Conservation (phyloP, 1,140 invertebrate species). For the Papilio polytes region DNA sequence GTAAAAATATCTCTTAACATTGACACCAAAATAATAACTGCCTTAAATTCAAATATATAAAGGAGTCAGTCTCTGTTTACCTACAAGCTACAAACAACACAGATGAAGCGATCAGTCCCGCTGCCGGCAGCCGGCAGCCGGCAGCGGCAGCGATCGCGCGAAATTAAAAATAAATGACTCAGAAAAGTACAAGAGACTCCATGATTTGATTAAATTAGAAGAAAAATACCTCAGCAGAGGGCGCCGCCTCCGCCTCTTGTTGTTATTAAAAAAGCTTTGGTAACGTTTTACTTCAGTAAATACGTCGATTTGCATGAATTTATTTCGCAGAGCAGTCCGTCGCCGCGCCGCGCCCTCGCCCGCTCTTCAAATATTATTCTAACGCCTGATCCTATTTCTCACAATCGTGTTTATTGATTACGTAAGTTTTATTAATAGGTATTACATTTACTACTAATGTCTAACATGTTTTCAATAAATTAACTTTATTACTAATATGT, state of each 20-base stretch:
- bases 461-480: slow-evolving; percentile 11
- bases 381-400: slow-evolving; percentile 34
- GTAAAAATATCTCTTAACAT: neutral
- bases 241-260: slow-evolving; percentile 41
- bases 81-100: neutral
- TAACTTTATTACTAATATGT: slow-evolving; percentile 18
- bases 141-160: slow-evolving; percentile 46
- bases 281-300: slow-evolving; percentile 67
- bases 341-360: slow-evolving; percentile 47
- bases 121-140: neutral
- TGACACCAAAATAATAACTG: neutral
- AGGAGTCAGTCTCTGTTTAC: neutral
- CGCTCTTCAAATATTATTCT: slow-evolving; percentile 58
- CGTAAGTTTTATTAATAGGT: neutral
- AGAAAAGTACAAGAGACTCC: slow-evolving; percentile 74
- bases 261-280: slow-evolving; percentile 74
- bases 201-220: slow-evolving; percentile 81
- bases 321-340: slow-evolving; percentile 51
- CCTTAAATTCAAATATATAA: neutral
- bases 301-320: slow-evolving; percentile 76
- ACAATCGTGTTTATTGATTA: slow-evolving; percentile 8
- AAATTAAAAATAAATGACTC: slow-evolving; percentile 81
- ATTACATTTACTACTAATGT: neutral
- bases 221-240: slow-evolving; percentile 68
- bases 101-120: slow-evolving; percentile 9